These are phyloP conservation scores for Balearica regulorum DNA, from an alignment of 2,797 vertebrate species.

Conservation along the genomic window DNA sequence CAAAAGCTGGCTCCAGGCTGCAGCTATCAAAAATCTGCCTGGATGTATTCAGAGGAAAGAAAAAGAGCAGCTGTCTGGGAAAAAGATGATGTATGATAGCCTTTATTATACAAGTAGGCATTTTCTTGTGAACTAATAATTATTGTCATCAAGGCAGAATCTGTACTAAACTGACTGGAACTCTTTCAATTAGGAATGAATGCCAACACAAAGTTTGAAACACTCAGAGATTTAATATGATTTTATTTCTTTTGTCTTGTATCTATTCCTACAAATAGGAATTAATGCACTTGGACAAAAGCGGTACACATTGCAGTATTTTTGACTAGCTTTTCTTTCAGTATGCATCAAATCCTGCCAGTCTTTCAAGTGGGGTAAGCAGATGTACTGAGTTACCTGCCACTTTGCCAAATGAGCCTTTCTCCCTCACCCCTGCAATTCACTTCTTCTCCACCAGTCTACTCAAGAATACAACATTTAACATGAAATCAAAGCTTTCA, in stretches of 20 bases:
- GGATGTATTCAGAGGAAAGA: neutral
- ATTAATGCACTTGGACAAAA: slow-evolving; percentile 14
- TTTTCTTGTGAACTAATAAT: slow-evolving; percentile 17
- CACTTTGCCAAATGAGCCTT: neutral
- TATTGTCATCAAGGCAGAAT: slow-evolving; percentile 34
- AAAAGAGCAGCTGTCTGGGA: slow-evolving; percentile 34
- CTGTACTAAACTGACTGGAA: slow-evolving; percentile 31
- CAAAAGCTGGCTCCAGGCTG: slow-evolving; percentile 1
- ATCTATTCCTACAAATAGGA: neutral
- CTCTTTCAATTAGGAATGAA: slow-evolving; percentile 26
- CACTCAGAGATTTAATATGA: neutral
- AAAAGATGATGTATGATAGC: neutral
- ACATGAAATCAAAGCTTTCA: neutral
- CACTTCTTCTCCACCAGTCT: neutral
- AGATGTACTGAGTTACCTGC: neutral
- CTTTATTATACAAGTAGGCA: slow-evolving; percentile 4
- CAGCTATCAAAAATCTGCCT: neutral
- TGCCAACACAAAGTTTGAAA: slow-evolving; percentile 14
- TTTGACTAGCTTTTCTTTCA: neutral
- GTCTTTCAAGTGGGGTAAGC: neutral
- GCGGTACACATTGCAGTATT: neutral
- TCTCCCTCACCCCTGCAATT: neutral
- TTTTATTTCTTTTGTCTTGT: slow-evolving; percentile 16
- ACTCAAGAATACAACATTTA: neutral
- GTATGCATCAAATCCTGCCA: neutral